Evolutionary conservation across 2,113 vertebrate genomes (phyloP).

Genomic region (Carettochelys insculpta): DNA sequence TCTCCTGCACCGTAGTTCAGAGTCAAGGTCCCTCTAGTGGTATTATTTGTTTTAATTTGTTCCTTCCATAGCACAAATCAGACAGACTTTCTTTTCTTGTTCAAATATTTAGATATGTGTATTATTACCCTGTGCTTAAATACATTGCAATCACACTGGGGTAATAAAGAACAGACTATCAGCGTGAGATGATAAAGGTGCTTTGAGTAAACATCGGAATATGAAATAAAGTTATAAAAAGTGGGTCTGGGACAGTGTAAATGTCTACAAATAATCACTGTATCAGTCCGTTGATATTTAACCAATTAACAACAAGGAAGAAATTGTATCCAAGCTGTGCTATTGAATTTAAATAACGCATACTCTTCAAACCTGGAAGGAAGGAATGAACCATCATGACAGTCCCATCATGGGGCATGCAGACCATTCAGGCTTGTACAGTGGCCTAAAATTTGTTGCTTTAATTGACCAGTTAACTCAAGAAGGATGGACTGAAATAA

Average conservation of each 20-base stretch:
- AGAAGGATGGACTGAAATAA: background rate
- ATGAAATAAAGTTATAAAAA: constrained; percentile 84
- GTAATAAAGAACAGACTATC: constrained; percentile 84
- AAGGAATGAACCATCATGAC: background rate
- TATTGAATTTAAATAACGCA: constrained; percentile 4
- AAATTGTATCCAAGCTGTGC: constrained; percentile 7
- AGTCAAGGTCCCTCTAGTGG: constrained; percentile 80
- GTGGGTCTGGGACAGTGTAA: constrained; percentile 21
- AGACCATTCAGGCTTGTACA: background rate
- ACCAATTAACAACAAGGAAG: constrained; percentile 58
- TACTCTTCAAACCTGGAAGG: background rate
- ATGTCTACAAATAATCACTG: constrained; percentile 57
- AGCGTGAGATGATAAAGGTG: constrained; percentile 77
- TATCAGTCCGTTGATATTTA: constrained; percentile 55
- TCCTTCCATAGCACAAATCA: constrained; percentile 71
- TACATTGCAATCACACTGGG: constrained; percentile 72
- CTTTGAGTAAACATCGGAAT: constrained; percentile 82
- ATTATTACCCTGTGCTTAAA: constrained; percentile 70
- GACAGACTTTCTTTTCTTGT: constrained; percentile 75
- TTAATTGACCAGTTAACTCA: background rate
- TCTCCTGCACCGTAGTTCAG: background rate
- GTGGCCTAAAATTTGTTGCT: background rate
- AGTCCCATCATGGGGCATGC: background rate
- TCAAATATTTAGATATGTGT: constrained; percentile 87
- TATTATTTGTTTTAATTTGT: constrained; percentile 79